These are phyloP conservation scores for Xestia c-nigrum DNA, from an alignment of 2,888 invertebrate genomes.

Conservation along the genomic window DNA sequence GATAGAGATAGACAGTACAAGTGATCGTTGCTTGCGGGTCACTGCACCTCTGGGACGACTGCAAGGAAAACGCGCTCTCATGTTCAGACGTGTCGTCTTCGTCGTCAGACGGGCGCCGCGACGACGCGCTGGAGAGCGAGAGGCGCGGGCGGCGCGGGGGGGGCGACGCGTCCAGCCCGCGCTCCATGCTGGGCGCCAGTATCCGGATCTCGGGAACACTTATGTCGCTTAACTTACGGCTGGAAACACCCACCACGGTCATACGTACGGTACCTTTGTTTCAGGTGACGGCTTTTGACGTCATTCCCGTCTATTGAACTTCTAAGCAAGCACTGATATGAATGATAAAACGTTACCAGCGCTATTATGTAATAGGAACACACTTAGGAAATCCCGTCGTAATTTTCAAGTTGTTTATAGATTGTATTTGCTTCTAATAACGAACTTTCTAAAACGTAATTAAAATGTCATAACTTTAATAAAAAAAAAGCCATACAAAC, in stretches of 20 bases:
- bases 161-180: constrained; percentile 92
- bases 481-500: constrained; percentile 79
- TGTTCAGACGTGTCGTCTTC: constrained; percentile 87
- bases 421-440: not conserved
- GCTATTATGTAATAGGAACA: constrained; percentile 5
- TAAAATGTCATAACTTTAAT: constrained; percentile 10
- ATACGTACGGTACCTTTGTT: constrained; percentile 35
- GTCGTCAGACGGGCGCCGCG: constrained; percentile 58
- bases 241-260: constrained; percentile 80
- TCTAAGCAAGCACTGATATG: constrained; percentile 18
- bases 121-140: constrained; percentile 72
- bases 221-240: constrained; percentile 94
- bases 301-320: constrained; percentile 1
- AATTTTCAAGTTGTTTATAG: not conserved
- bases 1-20: constrained; percentile 59
- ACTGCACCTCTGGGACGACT: constrained; percentile 86
- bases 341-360: constrained; percentile 21
- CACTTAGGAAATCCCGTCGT: not conserved
- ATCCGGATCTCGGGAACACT: constrained; percentile 95
- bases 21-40: constrained; percentile 49
- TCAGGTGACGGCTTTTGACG: not conserved
- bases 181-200: constrained; percentile 95
- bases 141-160: constrained; percentile 69
- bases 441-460: constrained; percentile 25
- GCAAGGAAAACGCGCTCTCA: constrained; percentile 89